Base-by-base conservation (phyloP, 2,113 vertebrate species). In the Cairina moschata region DNA sequence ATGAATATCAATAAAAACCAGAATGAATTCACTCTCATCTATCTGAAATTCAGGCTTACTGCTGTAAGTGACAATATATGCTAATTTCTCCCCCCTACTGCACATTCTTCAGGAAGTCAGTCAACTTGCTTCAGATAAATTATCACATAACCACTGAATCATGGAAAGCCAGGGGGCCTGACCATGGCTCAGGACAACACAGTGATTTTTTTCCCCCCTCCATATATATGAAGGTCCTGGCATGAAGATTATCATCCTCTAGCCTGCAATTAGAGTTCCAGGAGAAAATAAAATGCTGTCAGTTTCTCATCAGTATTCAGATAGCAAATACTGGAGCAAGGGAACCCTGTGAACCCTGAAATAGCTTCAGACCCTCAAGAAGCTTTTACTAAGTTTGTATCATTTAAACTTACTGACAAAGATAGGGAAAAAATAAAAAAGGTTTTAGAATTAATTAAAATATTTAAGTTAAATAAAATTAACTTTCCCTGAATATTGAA, bases 61-160 rank as follows among this genome's bases (percentile, higher is more conserved):
- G 59, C 76, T 66, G 40, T 38, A 95, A 93, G 25, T 86, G 86
- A 88, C 11, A 91, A 89, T 91, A 38, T 67, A 94, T 93, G 82
- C 22, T 95, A 89, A 93, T 94, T 93, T 71, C 52, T 52, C 8
- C 42, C 42, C 58, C 56, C 55, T 88, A 76, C 72, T 69, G 83
- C 93, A 87, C 86, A 97, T 97, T 97, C 94, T 91, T 91, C 81
- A 95, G 38, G 67, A 83, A 90, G 42, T 46, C 74, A 92, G 72
- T 91, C 86, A 97, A 74, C 83, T 95, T 63, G 77, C 7, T 88
- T 50, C 62, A 94, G 50, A 96, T 52, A 68, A 91, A 91, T 95
- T 93, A 96, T 96, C 94, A 72, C 65, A 54, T 54, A 91, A 26
- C 56, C 86, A 86, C 26, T 75, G 88, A 96, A 91, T 91, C 48